These are phyloP conservation scores for Artemia franciscana DNA, from an alignment of 1,140 invertebrate genomes.

Conservation along the genomic window DNA sequence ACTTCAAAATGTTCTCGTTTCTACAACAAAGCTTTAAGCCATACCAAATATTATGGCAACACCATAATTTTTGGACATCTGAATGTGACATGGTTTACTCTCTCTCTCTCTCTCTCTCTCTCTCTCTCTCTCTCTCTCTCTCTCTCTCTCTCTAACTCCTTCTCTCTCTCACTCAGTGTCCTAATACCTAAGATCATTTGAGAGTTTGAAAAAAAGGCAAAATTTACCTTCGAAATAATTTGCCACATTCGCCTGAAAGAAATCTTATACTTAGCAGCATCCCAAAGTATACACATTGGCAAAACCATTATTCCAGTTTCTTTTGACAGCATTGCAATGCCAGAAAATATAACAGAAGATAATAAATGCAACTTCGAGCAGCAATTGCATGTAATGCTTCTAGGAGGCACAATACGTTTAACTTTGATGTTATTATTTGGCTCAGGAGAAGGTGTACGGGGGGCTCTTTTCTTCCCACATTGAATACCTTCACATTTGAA, in stretches of 20 bases:
- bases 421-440: slow-evolving; percentile 11
- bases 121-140: too few species aligned
- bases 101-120: too few species aligned
- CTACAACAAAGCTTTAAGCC: too few species aligned
- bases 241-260: neutral
- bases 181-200: too few species aligned
- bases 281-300: slow-evolving; percentile 56
- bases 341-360: slow-evolving; percentile 29
- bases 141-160: too few species aligned
- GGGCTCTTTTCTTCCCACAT: neutral
- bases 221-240: neutral
- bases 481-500: slow-evolving; percentile 25
- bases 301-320: slow-evolving; percentile 77
- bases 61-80: too few species aligned
- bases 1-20: too few species aligned
- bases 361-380: slow-evolving; percentile 22
- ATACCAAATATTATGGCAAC: too few species aligned
- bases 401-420: neutral
- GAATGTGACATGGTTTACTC: too few species aligned
- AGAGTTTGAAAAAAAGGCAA: too few species aligned
- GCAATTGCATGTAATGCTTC: neutral
- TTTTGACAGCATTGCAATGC: slow-evolving; percentile 53
- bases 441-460: slow-evolving; percentile 12
- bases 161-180: too few species aligned
- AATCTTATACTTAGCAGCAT: slow-evolving; percentile 23